These are phyloP conservation scores for Alviniconcha marisindica DNA, from an alignment of 1,140 invertebrate species.

Conservation along the genomic window DNA sequence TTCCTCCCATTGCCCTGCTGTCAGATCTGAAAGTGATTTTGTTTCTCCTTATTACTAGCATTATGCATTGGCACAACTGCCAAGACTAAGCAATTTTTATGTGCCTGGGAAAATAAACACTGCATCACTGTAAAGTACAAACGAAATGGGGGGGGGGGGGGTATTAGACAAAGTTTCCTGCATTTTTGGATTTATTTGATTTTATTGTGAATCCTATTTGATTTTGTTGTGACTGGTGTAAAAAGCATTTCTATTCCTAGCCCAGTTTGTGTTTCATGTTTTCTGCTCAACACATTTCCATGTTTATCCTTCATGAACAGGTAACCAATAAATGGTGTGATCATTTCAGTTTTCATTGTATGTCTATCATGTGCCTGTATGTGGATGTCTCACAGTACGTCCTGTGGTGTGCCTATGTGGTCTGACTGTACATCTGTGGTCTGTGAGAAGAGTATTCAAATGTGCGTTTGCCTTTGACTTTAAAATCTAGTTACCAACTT, in stretches of 20 bases:
- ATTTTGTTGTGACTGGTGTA: not conserved
- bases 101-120: not conserved
- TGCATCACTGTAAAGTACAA: too few species aligned
- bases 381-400: not conserved
- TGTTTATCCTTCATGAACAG: not conserved
- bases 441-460: too few species aligned
- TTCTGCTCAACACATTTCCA: constrained; percentile 24
- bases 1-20: not conserved
- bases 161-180: not conserved
- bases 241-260: not conserved
- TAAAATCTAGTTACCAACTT: not conserved
- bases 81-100: not conserved
- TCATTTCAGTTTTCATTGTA: not conserved
- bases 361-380: not conserved
- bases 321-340: not conserved
- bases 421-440: too few species aligned
- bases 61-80: not conserved
- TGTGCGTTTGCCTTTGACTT: not conserved
- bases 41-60: not conserved
- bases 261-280: not conserved
- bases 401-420: too few species aligned
- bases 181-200: not conserved
- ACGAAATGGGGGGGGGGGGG: too few species aligned
- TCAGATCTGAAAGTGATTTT: not conserved
- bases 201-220: not conserved